Evolutionary conservation across 2,113 vertebrate species (phyloP).

Genomic region (Diglossa brunneiventris): DNA sequence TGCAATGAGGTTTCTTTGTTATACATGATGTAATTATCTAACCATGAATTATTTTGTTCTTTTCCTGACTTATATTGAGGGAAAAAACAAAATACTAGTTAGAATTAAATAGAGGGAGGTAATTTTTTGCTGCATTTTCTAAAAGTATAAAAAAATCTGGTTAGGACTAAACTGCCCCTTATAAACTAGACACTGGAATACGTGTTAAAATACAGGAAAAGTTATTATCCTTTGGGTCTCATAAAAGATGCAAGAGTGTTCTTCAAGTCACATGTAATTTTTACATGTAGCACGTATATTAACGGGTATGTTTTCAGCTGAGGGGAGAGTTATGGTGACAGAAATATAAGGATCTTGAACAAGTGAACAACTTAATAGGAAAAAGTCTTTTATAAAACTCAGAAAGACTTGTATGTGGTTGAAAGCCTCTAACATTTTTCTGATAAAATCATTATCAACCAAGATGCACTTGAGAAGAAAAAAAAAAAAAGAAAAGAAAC

Average conservation of each 20-base stretch:
- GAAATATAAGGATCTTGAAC: neutral
- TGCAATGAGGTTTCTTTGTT: neutral
- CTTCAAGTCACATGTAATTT: neutral
- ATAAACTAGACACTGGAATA: neutral
- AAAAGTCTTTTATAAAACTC: neutral
- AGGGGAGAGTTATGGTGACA: neutral
- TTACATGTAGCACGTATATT: neutral
- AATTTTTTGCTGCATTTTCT: neutral
- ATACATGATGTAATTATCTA: accelerated
- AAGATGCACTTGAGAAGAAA: neutral
- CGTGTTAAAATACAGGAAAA: neutral
- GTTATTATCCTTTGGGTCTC: neutral
- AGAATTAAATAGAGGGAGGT: neutral
- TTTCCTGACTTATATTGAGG: neutral
- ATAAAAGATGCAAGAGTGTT: neutral
- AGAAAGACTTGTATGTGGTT: neutral
- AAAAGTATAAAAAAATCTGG: neutral
- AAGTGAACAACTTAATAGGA: neutral
- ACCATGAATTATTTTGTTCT: neutral
- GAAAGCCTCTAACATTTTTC: neutral
- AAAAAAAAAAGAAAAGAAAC: accelerated
- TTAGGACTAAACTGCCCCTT: neutral
- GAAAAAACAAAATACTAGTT: neutral
- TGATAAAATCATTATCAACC: neutral
- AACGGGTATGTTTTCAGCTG: neutral